A percentile compares a stretch with the other conserved stretches of the same genome.
These are phyloP conservation scores for Cichladusa arquata DNA, from an alignment of 2,113 vertebrate genomes.

Conservation along the genomic window DNA sequence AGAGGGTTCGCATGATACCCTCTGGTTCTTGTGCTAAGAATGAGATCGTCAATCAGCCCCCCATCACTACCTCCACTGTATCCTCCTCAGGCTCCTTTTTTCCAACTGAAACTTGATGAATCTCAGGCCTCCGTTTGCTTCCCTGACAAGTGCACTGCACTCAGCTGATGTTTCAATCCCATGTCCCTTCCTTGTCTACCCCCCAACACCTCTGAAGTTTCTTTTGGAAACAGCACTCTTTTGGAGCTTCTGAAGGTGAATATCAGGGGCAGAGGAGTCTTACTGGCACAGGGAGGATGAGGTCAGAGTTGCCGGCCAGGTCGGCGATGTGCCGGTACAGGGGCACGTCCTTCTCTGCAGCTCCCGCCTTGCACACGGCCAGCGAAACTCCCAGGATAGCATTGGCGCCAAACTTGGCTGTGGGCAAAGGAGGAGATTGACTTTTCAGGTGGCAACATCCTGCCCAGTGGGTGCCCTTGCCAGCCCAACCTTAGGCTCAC, in stretches of 20 bases:
- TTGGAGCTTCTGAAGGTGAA: background rate
- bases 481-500: background rate
- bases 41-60: background rate
- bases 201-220: background rate
- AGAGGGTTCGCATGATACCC: background rate
- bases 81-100: background rate
- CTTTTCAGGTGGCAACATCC: background rate
- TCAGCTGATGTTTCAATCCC: background rate
- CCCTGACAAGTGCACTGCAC: background rate
- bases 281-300: slow-evolving; percentile 91
- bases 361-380: slow-evolving; percentile 90
- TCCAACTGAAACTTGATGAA: background rate
- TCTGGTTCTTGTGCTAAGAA: background rate
- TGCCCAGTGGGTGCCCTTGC: background rate
- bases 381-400: slow-evolving; percentile 90
- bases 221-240: background rate
- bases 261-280: slow-evolving; percentile 32
- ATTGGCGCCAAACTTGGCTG: slow-evolving; percentile 92
- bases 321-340: slow-evolving; percentile 92
- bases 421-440: slow-evolving; percentile 6
- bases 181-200: background rate
- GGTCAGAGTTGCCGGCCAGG: slow-evolving; percentile 86
- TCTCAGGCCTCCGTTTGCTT: background rate
- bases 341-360: slow-evolving; percentile 85
- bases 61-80: background rate